Evolutionary conservation across 2,888 invertebrate species (phyloP).

Genomic region (Mystacides longicornis): DNA sequence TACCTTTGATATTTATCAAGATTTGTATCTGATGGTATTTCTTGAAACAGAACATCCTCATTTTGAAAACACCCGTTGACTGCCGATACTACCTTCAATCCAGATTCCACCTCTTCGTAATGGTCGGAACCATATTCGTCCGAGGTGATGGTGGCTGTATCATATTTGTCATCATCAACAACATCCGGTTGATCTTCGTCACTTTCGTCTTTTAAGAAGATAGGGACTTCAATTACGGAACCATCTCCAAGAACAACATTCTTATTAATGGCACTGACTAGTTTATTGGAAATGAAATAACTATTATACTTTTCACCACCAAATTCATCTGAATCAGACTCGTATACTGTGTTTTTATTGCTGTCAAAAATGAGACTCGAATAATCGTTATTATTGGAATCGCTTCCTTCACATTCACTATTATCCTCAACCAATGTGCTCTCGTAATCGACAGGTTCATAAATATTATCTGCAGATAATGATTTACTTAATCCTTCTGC

Average conservation of each 20-base stretch:
- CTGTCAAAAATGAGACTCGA: neutral
- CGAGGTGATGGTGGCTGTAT: slow-evolving; percentile 38
- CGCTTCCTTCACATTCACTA: neutral
- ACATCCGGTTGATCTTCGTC: neutral
- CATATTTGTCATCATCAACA: slow-evolving; percentile 2
- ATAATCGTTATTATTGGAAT: neutral
- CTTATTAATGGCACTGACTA: slow-evolving; percentile 2
- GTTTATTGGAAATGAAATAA: neutral
- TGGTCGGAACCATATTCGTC: slow-evolving; percentile 48
- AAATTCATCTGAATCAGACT: neutral
- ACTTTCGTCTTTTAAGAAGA: neutral
- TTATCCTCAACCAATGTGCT: neutral
- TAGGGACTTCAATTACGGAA: too few relatives aligned
- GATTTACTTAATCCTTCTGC: neutral
- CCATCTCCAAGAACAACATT: too few relatives aligned
- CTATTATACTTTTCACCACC: neutral
- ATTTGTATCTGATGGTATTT: slow-evolving; percentile 44
- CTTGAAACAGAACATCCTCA: slow-evolving; percentile 40
- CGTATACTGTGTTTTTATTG: neutral
- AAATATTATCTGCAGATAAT: neutral
- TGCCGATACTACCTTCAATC: slow-evolving; percentile 47
- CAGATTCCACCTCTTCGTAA: slow-evolving; percentile 44
- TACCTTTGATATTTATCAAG: slow-evolving; percentile 50
- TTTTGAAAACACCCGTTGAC: slow-evolving; percentile 48
- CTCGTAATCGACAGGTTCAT: neutral